Base-by-base conservation (phyloP, 2,888 invertebrate species). In the Hipparchia semele region DNA sequence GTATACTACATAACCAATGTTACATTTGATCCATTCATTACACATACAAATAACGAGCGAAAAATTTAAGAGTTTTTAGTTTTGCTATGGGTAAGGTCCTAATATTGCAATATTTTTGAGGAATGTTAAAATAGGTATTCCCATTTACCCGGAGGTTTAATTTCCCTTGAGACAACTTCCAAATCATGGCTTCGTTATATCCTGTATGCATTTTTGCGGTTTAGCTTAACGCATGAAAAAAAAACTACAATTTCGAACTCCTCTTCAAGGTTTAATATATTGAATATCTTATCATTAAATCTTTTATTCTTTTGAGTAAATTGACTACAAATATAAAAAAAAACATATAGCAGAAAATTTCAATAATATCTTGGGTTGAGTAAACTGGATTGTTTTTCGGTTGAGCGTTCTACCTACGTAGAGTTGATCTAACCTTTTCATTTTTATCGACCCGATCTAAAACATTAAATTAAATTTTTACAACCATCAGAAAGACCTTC, bases 161-260 rank as follows among this genome's bases (percentile, higher is more conserved):
- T 76, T 75, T 76, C 76, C 73, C 75, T 33, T 5, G 73, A 46
- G 76, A 64, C 56, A 46, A 45, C 67, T 56, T 58, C 45, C 56
- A 61, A 61, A 71, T 71, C 61, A 61, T 39, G 46, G 67, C 39
- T 67, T 71, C 67, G 60, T 71, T 67, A 67, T 71, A 67, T 67
- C 67, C 9, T 71, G 23, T 56, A 67, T 45, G 67, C 46, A 56
- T 46, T 51, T 60, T 53, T 51, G 12, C 54, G 54, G 53, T 54
- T 39, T 5, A 66, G 33, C 9, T 67, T 13, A 39, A 13, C 12
- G 12, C 33, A 53, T 23, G 5, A 13, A 56, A 65, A 65, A 70
- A 49, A 70, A 64, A 64, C 49, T 67, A 65, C 68, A 76, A 76
- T 69, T 58, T 71, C 66, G 65, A 66, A 66, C 60, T 68, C 23